phyloP scores from a whole-genome alignment of 2,888 invertebrate genomes.

The Chesias legatella region DNA sequence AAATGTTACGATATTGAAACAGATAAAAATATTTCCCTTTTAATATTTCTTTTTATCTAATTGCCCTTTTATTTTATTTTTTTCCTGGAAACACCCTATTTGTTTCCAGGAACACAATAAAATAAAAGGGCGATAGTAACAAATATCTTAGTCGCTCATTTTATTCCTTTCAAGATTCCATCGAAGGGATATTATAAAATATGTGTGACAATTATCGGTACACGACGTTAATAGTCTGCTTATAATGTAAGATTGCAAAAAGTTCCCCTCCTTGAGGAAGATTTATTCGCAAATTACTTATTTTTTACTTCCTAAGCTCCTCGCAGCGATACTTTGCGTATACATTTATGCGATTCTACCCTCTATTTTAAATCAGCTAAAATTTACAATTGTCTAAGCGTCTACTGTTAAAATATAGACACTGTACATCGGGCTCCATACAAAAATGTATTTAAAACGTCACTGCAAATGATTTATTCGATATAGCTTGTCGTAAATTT shows the following conservation, averaged over 20 bases:
- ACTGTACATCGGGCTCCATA: conserved; percentile 66
- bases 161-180: conserved; percentile 33
- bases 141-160: conserved; percentile 19
- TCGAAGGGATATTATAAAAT: conserved; percentile 68
- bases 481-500: conserved; percentile 73
- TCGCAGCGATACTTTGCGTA: conserved; percentile 37
- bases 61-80: no score
- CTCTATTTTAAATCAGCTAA: conserved; percentile 5
- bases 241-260: conserved; percentile 69
- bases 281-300: conserved; percentile 80
- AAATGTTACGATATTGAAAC: conserved; percentile 17
- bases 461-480: conserved; percentile 74
- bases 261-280: conserved; percentile 63
- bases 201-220: conserved; percentile 81
- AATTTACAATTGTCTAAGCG: conserved; percentile 7
- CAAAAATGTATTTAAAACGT: conserved; percentile 80
- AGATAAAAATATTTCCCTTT: background rate
- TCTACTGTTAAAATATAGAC: conserved; percentile 18
- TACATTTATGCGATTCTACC: conserved; percentile 20
- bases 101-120: no score
- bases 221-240: conserved; percentile 77
- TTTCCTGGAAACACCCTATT: no score
- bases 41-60: no score
- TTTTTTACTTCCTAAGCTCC: conserved; percentile 57
- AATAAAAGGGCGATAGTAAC: background rate